Evolutionary conservation across 2,797 vertebrate genomes (phyloP), one percentile per base, ranked within the genome.

Genomic region (Myotis daubentonii): DNA sequence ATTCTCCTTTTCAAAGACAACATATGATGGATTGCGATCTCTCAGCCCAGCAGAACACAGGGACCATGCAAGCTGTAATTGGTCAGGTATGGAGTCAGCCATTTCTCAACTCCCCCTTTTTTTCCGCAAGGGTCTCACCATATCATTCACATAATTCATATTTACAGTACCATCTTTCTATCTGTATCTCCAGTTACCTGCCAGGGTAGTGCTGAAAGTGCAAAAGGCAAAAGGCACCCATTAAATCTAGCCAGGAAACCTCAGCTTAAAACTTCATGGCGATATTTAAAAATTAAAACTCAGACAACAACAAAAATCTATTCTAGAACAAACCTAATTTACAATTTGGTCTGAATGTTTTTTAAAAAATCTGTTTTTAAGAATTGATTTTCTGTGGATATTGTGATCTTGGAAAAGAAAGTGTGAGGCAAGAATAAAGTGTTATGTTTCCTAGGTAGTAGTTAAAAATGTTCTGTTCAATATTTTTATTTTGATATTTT

Each of bases 1-100:
- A 98, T 98, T 98, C 98, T 98, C 97, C 97, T 98, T 98, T 98
- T 98, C 98, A 98, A 98, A 99, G 98, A 98, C 98, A 98, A 98
- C 98, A 98, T 98, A 98, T 98, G 98, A 99, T 98, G 98, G 98
- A 99, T 99, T 98, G 98, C 97, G 97, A 98, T 98, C 98, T 99
- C 98, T 98, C 98, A 98, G 98, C 98, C 97, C 98, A 98, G 98
- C 98, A 98, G 98, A 98, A 99, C 98, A 98, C 98, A 95, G 98
- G 98, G 98, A 98, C 98, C 98, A 98, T 98, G 98, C 98, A 98
- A 98, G 98, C 98, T 99, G 98, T 98, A 99, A 99, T 99, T 99
- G 98, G 98, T 98, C 98, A 99, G 98, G 98, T 99, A 99, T 98
- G 98, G 98, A 98, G 98, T 98, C 98, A 98, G 98, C 98, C 98